phyloP scores from a whole-genome alignment of 1,140 invertebrate genomes.

The Panulirus ornatus region DNA sequence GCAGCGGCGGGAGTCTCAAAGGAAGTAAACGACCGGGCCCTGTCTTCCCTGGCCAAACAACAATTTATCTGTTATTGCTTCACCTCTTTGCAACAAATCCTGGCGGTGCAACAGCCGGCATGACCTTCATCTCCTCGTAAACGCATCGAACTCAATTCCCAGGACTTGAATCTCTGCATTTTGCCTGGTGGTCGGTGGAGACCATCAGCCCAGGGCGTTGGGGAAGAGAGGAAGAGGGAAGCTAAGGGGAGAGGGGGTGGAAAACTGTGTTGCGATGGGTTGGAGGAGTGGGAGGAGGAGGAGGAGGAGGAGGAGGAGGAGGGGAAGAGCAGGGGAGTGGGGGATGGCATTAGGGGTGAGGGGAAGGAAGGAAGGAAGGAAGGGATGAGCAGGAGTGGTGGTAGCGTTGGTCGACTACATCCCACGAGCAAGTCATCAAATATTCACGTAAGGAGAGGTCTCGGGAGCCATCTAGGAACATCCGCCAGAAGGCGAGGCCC shows the following conservation, averaged over 20 bases:
- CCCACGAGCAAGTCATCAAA: conserved; percentile 66
- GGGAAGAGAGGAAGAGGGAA: neutral
- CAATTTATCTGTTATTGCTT: conserved; percentile 70
- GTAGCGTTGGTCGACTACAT: conserved; percentile 37
- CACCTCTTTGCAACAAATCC: conserved; percentile 66
- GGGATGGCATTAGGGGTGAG: neutral
- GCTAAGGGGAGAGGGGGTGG: neutral
- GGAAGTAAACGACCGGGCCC: conserved; percentile 49
- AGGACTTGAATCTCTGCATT: conserved; percentile 65
- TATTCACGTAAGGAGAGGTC: conserved; percentile 64
- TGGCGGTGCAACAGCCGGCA: conserved; percentile 63
- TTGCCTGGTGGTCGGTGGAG: conserved; percentile 50
- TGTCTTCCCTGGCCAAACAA: conserved; percentile 61
- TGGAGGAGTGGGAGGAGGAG: neutral
- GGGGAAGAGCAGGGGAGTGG: neutral
- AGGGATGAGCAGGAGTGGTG: conserved; percentile 18
- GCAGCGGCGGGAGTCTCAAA: conserved; percentile 38
- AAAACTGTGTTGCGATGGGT: neutral
- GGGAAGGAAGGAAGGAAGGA: neutral
- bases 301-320: neutral
- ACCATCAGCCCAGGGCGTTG: conserved; percentile 24
- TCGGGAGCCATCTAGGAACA: conserved; percentile 57
- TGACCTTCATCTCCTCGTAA: conserved; percentile 68
- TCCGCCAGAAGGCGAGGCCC: conserved; percentile 45
- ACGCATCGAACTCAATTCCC: conserved; percentile 59